These are phyloP conservation scores for Leontocebus nigricollis DNA, from an alignment of 2,797 vertebrate species.

Conservation along the genomic window DNA sequence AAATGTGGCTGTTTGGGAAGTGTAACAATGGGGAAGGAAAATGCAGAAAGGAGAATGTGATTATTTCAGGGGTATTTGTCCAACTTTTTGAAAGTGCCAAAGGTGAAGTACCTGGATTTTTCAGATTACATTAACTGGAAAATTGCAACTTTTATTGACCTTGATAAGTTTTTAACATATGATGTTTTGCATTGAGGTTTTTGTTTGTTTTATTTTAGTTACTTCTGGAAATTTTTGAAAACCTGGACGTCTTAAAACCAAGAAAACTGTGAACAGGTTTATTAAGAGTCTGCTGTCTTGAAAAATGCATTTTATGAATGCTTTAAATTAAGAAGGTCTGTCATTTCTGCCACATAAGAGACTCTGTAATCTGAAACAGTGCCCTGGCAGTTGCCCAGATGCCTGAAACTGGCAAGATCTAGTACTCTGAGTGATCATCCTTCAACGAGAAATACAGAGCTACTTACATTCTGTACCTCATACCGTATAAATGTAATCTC, in stretches of 20 bases:
- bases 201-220: conserved; percentile 78
- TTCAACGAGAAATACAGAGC: conserved; percentile 35
- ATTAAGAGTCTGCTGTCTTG: conserved; percentile 68
- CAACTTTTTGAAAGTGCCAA: conserved; percentile 45
- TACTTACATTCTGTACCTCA: background rate
- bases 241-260: conserved; percentile 69
- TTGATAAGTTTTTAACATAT: background rate
- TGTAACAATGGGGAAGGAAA: background rate
- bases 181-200: background rate
- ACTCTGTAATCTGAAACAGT: conserved; percentile 58
- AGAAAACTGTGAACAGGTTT: conserved; percentile 78
- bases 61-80: background rate
- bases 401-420: conserved; percentile 62
- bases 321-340: conserved; percentile 67
- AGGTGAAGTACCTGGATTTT: conserved; percentile 5
- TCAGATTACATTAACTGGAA: background rate
- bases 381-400: conserved; percentile 51
- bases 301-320: conserved; percentile 66
- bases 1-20: conserved; percentile 16
- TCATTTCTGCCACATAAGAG: conserved; percentile 24
- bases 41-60: background rate
- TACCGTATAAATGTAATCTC: conserved; percentile 6
- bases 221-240: conserved; percentile 79
- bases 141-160: background rate
- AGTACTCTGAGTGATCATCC: background rate